Evolutionary conservation across 2,888 invertebrate species (phyloP).

Genomic region (Epinotia demarniana): DNA sequence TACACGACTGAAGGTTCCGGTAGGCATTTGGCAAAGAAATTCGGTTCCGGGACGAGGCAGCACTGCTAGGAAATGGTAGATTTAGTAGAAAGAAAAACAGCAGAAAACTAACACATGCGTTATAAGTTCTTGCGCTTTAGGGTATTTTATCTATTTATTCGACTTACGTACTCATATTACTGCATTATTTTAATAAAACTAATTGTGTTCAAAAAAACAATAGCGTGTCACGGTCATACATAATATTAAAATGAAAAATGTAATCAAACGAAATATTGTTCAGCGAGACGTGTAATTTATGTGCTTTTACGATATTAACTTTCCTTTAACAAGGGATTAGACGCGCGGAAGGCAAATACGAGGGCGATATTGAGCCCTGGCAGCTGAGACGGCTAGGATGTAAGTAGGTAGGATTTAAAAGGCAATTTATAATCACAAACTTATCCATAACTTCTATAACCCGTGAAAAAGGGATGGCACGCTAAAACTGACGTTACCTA

Average conservation of each 20-base stretch:
- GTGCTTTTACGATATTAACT: constrained; percentile 52
- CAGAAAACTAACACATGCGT: background rate
- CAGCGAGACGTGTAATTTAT: constrained; percentile 28
- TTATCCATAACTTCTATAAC: background rate
- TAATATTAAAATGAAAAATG: constrained; percentile 20
- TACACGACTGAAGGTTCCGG: constrained; percentile 22
- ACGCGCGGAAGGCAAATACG: constrained; percentile 54
- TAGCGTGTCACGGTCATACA: background rate
- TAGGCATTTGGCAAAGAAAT: constrained; percentile 36
- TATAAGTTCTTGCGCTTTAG: too few species aligned
- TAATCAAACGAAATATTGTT: constrained; percentile 37
- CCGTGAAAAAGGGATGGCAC: background rate
- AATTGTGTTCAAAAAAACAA: too few species aligned
- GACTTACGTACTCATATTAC: background rate
- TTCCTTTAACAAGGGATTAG: constrained; percentile 60
- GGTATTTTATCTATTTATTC: too few species aligned
- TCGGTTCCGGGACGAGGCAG: constrained; percentile 27
- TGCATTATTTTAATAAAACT: too few species aligned
- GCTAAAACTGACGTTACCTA: too few species aligned
- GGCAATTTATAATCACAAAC: constrained; percentile 1
- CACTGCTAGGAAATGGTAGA: constrained; percentile 36
- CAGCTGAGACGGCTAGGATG: constrained; percentile 44
- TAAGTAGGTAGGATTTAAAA: background rate
- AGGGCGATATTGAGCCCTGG: constrained; percentile 58
- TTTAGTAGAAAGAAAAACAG: constrained; percentile 34